Percentiles rank a stretch among this genome's conserved stretches.
Conservation (phyloP, 37 sponge, comb jelly and placozoan genomes). For the Eunapius fragilis region DNA sequence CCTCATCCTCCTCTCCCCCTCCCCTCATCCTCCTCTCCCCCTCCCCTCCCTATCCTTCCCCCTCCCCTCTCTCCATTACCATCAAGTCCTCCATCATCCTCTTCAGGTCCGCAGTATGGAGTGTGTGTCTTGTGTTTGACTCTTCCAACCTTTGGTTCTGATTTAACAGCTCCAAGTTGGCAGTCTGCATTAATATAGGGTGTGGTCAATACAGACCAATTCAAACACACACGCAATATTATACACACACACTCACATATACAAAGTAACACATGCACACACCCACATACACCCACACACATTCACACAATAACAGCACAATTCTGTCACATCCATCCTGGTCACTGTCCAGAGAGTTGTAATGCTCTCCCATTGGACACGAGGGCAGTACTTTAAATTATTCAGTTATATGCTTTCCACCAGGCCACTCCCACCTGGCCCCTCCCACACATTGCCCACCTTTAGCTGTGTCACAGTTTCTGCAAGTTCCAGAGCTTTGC, state of each 20-base stretch:
- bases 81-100: neutral
- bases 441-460: neutral
- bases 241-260: neutral
- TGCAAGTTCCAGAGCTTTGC: neutral
- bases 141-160: neutral
- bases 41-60: no score
- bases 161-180: neutral
- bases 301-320: no score
- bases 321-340: no score
- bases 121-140: neutral
- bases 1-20: no score
- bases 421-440: no score
- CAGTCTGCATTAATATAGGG: neutral
- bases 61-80: neutral
- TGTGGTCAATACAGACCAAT: neutral
- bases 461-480: neutral
- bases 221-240: neutral
- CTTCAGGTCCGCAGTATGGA: neutral
- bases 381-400: no score
- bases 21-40: no score
- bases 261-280: neutral
- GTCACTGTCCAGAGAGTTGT: no score
- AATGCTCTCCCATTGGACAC: no score
- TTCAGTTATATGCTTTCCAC: no score
- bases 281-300: neutral